phyloP scores from a whole-genome alignment of 2,797 vertebrate genomes.

The Arnoldichthys spilopterus region DNA sequence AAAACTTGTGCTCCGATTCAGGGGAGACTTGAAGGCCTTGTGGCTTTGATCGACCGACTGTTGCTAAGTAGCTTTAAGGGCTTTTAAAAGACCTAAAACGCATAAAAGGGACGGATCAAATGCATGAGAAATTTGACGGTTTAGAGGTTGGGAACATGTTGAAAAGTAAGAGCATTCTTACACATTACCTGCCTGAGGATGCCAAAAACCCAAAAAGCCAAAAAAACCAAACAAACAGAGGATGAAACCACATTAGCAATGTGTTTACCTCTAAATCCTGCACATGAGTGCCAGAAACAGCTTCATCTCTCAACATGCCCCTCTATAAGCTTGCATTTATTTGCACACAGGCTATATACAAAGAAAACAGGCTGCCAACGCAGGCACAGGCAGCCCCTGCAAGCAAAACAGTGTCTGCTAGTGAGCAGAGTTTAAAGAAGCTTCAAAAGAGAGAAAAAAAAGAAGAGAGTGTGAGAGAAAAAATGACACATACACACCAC shows the following conservation, averaged over 20 bases:
- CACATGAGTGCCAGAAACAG: constrained; percentile 63
- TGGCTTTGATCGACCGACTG: constrained; percentile 83
- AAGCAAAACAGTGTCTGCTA: constrained; percentile 40
- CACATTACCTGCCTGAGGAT: constrained; percentile 68
- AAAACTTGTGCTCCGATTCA: constrained; percentile 80
- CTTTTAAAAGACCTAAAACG: constrained; percentile 79
- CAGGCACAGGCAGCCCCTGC: constrained; percentile 28
- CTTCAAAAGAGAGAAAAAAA: constrained; percentile 28
- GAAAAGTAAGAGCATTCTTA: constrained; percentile 72
- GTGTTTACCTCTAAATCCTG: constrained; percentile 69
- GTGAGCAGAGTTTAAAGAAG: constrained; percentile 43
- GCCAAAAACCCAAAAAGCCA: constrained; percentile 52
- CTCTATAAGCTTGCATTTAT: constrained; percentile 44
- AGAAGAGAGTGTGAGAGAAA: constrained; percentile 23
- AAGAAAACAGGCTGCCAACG: constrained; percentile 49
- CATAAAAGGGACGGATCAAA: constrained; percentile 78
- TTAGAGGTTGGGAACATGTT: constrained; percentile 71
- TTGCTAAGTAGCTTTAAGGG: constrained; percentile 83
- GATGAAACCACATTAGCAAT: constrained; percentile 72
- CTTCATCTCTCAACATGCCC: constrained; percentile 44
- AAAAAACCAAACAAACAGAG: constrained; percentile 57
- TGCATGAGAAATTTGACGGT: constrained; percentile 76
- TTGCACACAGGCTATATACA: constrained; percentile 46
- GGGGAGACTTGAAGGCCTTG: constrained; percentile 71
- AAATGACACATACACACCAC: background rate